These are phyloP conservation scores for Elgaria multicarinata DNA, from an alignment of 2,113 vertebrate genomes.

Conservation along the genomic window DNA sequence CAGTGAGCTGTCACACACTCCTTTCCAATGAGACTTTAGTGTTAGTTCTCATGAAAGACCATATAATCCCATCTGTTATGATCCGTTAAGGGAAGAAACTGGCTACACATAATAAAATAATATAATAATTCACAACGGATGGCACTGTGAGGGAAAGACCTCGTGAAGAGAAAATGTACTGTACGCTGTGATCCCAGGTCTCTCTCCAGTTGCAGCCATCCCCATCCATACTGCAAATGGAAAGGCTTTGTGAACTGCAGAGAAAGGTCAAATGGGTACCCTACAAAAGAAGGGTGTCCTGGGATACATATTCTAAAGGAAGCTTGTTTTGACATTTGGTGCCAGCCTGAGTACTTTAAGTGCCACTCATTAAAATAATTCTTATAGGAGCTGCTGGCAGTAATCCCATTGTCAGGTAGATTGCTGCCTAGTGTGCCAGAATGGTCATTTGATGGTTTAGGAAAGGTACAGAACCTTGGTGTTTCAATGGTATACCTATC, in stretches of 20 bases:
- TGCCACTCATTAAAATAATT: background rate
- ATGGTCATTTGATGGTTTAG: background rate
- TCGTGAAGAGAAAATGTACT: background rate
- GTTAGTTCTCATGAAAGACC: constrained; percentile 17
- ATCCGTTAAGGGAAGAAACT: constrained; percentile 22
- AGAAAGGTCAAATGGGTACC: background rate
- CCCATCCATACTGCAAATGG: background rate
- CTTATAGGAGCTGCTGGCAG: background rate
- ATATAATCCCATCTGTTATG: constrained; percentile 26
- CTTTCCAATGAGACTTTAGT: constrained; percentile 22
- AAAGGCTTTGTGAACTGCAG: background rate
- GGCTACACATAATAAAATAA: constrained; percentile 31
- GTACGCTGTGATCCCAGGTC: background rate
- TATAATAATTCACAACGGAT: constrained; percentile 11
- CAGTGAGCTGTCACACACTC: constrained; percentile 22
- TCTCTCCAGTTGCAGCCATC: background rate
- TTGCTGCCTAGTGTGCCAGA: background rate
- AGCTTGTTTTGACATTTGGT: background rate
- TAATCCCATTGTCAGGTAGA: background rate
- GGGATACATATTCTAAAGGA: too few relatives aligned
- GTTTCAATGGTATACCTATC: background rate
- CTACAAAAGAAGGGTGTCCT: background rate
- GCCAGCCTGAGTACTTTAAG: background rate
- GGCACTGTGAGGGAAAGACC: background rate
- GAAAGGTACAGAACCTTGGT: background rate